These are phyloP conservation scores for Apodemus sylvaticus DNA, from an alignment of 2,113 vertebrate species.

Conservation along the genomic window DNA sequence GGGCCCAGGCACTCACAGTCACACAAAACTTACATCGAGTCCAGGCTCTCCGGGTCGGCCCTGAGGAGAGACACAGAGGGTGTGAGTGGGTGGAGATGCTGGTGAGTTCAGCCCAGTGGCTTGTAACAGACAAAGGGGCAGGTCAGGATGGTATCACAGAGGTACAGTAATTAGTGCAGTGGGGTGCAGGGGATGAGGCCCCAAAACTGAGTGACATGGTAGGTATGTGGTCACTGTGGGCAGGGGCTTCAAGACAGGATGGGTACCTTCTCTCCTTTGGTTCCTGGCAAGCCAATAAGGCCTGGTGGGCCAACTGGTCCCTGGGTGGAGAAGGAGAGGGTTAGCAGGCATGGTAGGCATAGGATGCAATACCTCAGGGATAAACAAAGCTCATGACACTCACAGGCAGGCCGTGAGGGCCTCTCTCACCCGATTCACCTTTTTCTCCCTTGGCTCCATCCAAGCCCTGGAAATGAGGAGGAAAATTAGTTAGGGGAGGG, in stretches of 20 bases:
- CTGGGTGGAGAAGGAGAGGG: slow-evolving; percentile 62
- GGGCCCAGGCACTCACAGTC: background rate
- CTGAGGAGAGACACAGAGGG: slow-evolving; percentile 82
- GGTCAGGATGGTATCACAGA: background rate
- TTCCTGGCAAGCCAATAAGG: slow-evolving; percentile 94
- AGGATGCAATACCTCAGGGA: background rate
- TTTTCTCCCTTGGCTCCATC: slow-evolving; percentile 88
- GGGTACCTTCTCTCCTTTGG: slow-evolving; percentile 96
- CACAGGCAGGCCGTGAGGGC: slow-evolving; percentile 80
- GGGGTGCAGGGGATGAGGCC: background rate
- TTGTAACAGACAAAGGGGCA: background rate
- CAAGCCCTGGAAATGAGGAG: slow-evolving; percentile 79
- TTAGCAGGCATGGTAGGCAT: background rate
- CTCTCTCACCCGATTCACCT: slow-evolving; percentile 84
- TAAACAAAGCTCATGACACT: slow-evolving; percentile 65
- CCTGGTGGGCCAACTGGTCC: slow-evolving; percentile 85
- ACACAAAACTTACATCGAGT: slow-evolving; percentile 93
- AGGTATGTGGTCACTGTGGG: background rate
- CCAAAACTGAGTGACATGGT: background rate
- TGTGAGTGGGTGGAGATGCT: background rate
- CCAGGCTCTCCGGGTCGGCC: slow-evolving; percentile 95
- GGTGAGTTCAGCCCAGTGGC: background rate
- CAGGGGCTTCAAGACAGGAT: rapidly evolving
- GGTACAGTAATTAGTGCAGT: background rate
- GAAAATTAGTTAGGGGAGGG: background rate